Evolutionary conservation across 2,113 vertebrate species (phyloP).

Genomic region (Patagioenas fasciata): DNA sequence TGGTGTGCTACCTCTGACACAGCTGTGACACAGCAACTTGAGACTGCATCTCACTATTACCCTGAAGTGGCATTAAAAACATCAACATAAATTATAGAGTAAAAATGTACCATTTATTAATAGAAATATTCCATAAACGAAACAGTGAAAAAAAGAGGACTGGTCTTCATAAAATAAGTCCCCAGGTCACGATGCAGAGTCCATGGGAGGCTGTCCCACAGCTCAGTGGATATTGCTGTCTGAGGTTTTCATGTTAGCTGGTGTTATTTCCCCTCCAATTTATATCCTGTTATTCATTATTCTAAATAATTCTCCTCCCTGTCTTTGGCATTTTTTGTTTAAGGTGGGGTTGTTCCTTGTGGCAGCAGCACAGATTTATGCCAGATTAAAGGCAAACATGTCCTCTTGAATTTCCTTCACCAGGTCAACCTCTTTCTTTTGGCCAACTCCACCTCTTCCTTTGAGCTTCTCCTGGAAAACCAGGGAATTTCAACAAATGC

Average conservation of each 20-base stretch:
- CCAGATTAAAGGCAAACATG: background rate
- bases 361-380: conserved; percentile 28
- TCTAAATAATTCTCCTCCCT: conserved; percentile 1
- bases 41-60: background rate
- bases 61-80: background rate
- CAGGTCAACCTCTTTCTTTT: conserved; percentile 1
- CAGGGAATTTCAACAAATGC: background rate
- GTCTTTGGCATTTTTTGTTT: conserved; percentile 31
- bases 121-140: background rate
- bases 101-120: background rate
- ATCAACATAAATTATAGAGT: background rate
- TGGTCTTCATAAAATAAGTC: background rate
- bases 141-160: background rate
- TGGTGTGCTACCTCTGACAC: background rate
- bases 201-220: background rate
- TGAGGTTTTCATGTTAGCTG: background rate
- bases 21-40: background rate
- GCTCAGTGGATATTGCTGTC: background rate
- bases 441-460: conserved; percentile 48
- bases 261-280: background rate
- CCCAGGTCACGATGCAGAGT: background rate
- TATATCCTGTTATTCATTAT: conserved; percentile 49
- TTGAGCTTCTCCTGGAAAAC: background rate
- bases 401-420: conserved; percentile 38
- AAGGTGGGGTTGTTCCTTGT: conserved; percentile 46